These are phyloP conservation scores for Acanthosepion pharaonis DNA, from an alignment of 2,888 invertebrate genomes.

Conservation along the genomic window DNA sequence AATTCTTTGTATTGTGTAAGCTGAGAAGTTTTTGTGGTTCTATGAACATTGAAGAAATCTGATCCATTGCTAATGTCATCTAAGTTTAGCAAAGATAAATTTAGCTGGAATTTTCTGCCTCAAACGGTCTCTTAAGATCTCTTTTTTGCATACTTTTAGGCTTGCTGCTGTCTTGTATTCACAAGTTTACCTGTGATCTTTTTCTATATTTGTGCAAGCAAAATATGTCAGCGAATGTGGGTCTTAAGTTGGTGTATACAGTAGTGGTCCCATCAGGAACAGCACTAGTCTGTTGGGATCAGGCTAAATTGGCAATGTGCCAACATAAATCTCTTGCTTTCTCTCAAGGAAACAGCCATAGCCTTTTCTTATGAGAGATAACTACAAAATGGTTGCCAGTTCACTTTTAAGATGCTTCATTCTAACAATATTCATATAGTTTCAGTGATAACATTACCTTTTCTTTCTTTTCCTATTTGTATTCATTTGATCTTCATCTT, in stretches of 20 bases:
- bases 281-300: neutral
- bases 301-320: neutral
- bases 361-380: neutral
- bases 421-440: neutral
- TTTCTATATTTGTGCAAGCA: neutral
- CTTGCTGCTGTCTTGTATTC: neutral
- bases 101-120: conserved; percentile 5
- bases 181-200: conserved; percentile 33
- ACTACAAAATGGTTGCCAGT: neutral
- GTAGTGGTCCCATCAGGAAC: neutral
- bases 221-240: conserved; percentile 13
- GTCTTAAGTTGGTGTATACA: neutral
- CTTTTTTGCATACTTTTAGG: neutral
- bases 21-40: neutral
- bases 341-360: neutral
- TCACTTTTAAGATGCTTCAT: neutral
- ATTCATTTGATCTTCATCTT: too few species aligned
- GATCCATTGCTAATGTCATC: conserved; percentile 4
- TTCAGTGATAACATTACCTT: too few species aligned
- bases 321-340: neutral
- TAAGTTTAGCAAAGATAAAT: conserved; percentile 33
- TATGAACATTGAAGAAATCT: neutral
- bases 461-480: too few species aligned
- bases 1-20: neutral
- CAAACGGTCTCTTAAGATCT: neutral